These are phyloP conservation scores for Caenorhabditis becei DNA, from an alignment of 2,888 invertebrate species.

Conservation along the genomic window DNA sequence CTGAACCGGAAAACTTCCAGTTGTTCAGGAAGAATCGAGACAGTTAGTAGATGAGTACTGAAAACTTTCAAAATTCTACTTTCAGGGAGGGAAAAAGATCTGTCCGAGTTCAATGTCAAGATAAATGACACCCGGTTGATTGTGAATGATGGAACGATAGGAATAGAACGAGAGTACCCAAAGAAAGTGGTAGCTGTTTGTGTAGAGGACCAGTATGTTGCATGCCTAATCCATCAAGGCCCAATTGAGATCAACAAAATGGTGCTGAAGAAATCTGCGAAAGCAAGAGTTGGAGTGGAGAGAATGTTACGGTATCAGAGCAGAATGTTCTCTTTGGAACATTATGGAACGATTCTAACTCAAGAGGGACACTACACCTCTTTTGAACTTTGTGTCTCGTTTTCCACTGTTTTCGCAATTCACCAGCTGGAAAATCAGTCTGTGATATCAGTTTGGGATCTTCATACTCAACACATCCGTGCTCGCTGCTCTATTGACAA, in stretches of 20 bases:
- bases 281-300: slow-evolving; percentile 19
- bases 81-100: slow-evolving; percentile 31
- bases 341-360: slow-evolving; percentile 37
- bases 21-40: slow-evolving; percentile 31
- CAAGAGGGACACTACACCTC: slow-evolving; percentile 37
- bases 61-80: background rate
- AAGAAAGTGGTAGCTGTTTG: slow-evolving; percentile 20
- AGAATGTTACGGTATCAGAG: slow-evolving; percentile 16
- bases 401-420: slow-evolving; percentile 45
- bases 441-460: slow-evolving; percentile 49
- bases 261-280: background rate
- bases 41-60: slow-evolving; percentile 12
- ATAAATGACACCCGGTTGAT: slow-evolving; percentile 1
- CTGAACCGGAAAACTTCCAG: slow-evolving; percentile 22
- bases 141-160: slow-evolving; percentile 18
- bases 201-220: slow-evolving; percentile 43
- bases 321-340: slow-evolving; percentile 6
- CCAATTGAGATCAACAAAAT: slow-evolving; percentile 50
- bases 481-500: slow-evolving; percentile 8
- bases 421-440: slow-evolving; percentile 1
- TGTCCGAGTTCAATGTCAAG: slow-evolving; percentile 22
- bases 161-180: background rate
- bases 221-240: slow-evolving; percentile 39
- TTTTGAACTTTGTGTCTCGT: slow-evolving; percentile 36
- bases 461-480: slow-evolving; percentile 42